These are phyloP conservation scores for Phlogophora meticulosa DNA, from an alignment of 2,888 invertebrate genomes.

Conservation along the genomic window DNA sequence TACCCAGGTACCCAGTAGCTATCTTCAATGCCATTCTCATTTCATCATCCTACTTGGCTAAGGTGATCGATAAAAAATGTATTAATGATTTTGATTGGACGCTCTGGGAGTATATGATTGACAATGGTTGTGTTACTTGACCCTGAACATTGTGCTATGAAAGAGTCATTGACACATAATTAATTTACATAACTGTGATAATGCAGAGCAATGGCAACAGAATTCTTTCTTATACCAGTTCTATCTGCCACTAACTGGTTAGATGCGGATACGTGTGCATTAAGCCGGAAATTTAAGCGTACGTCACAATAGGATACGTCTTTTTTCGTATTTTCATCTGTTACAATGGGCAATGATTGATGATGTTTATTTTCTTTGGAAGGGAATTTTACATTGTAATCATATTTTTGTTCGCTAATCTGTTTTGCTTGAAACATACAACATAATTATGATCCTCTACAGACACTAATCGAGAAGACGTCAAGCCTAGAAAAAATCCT, in stretches of 20 bases:
- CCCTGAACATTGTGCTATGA: background rate
- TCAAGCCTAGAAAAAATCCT: constrained; percentile 18
- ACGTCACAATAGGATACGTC: constrained; percentile 14
- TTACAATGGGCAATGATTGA: constrained; percentile 33
- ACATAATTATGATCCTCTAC: no score
- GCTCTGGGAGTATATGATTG: background rate
- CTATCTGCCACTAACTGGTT: constrained; percentile 17
- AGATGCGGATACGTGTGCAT: constrained; percentile 13
- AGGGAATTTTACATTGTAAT: constrained; percentile 10
- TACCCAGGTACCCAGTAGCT: background rate
- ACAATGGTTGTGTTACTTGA: background rate
- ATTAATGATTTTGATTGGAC: background rate
- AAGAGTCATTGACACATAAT: background rate
- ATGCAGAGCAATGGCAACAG: background rate
- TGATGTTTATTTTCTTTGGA: constrained; percentile 23
- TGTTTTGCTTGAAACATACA: constrained; percentile 2
- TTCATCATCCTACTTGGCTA: background rate
- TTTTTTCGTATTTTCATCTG: constrained; percentile 27
- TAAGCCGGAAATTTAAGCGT: constrained; percentile 16
- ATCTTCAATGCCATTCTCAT: constrained; percentile 20
- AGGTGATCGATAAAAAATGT: background rate
- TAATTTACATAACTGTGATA: background rate
- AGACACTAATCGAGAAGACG: background rate
- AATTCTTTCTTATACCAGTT: background rate
- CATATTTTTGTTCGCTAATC: background rate